A percentile compares a stretch with the other conserved stretches of the same genome.
Evolutionary conservation across 2,888 invertebrate genomes (phyloP).

Genomic region (Phytoseiulus persimilis): DNA sequence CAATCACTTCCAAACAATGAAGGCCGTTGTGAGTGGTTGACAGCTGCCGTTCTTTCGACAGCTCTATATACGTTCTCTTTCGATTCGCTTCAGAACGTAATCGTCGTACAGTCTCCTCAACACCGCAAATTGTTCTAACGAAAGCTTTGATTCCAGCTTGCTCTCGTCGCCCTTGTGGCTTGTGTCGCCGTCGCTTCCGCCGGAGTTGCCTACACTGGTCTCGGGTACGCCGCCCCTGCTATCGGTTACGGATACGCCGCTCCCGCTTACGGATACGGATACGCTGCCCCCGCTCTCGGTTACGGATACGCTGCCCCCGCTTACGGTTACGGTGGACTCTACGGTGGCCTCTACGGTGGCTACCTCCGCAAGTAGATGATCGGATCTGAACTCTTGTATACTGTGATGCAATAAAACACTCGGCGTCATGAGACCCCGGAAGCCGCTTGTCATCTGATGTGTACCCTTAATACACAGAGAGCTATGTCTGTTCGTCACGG

Average conservation of each 20-base stretch:
- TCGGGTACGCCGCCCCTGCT: not conserved
- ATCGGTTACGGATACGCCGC: slow-evolving; percentile 22
- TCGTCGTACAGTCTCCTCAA: not conserved
- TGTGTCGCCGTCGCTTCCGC: slow-evolving; percentile 31
- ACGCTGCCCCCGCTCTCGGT: slow-evolving; percentile 26
- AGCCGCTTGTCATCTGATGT: not conserved
- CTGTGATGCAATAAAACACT: not conserved
- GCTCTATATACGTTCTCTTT: no score
- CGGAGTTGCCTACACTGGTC: not conserved
- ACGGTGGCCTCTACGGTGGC: slow-evolving; percentile 21
- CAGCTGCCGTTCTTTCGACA: not conserved
- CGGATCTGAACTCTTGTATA: not conserved
- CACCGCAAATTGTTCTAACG: not conserved
- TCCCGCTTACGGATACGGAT: not conserved
- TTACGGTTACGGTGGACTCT: not conserved
- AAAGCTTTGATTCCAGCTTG: not conserved
- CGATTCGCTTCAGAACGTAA: not conserved
- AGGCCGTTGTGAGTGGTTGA: slow-evolving; percentile 11
- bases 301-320: slow-evolving; percentile 33
- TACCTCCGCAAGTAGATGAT: slow-evolving; percentile 33
- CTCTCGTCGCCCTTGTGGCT: slow-evolving; percentile 34
- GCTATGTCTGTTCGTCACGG: no score
- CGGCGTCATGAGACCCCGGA: not conserved
- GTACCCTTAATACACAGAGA: no score
- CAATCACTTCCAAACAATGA: not conserved